Conservation (phyloP, 1,140 invertebrate species). For the Batillaria attramentaria region DNA sequence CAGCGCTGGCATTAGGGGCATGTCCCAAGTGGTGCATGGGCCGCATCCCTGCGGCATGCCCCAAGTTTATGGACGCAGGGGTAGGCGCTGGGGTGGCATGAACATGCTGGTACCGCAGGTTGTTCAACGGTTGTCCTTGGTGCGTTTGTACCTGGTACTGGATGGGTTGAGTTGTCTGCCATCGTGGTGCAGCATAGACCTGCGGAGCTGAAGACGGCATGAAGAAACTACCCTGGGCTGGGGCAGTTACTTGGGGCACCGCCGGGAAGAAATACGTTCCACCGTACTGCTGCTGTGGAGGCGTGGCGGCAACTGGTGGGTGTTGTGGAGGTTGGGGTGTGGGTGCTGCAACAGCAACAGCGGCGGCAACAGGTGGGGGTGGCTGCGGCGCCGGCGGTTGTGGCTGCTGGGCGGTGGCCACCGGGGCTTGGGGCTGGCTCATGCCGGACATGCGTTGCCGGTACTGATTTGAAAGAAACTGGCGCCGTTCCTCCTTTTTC, state of each 20-base stretch:
- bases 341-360: conserved; percentile 4
- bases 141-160: conserved; percentile 3
- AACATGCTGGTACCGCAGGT: conserved; percentile 19
- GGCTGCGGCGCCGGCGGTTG: conserved; percentile 9
- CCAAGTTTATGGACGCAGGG: conserved; percentile 18
- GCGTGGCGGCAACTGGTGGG: conserved; percentile 21
- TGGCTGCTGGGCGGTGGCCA: conserved; percentile 14
- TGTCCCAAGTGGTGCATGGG: conserved; percentile 15
- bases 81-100: conserved; percentile 5
- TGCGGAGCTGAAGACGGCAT: conserved; percentile 10
- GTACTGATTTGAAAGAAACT: conserved; percentile 96
- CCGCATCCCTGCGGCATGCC: conserved; percentile 21
- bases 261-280: conserved; percentile 17
- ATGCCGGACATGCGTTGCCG: conserved; percentile 68
- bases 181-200: conserved; percentile 17
- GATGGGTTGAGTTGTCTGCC: no score
- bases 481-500: conserved; percentile 97
- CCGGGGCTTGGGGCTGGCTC: conserved; percentile 35
- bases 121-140: conserved; percentile 14
- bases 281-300: conserved; percentile 20
- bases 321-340: conserved; percentile 13
- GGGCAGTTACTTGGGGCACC: conserved; percentile 14
- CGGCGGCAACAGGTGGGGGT: conserved; percentile 12
- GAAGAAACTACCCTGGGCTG: conserved; percentile 3
- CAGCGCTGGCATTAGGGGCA: no score